Base-by-base conservation (phyloP, 2,888 invertebrate genomes). In the Apomyelois bistriatella region DNA sequence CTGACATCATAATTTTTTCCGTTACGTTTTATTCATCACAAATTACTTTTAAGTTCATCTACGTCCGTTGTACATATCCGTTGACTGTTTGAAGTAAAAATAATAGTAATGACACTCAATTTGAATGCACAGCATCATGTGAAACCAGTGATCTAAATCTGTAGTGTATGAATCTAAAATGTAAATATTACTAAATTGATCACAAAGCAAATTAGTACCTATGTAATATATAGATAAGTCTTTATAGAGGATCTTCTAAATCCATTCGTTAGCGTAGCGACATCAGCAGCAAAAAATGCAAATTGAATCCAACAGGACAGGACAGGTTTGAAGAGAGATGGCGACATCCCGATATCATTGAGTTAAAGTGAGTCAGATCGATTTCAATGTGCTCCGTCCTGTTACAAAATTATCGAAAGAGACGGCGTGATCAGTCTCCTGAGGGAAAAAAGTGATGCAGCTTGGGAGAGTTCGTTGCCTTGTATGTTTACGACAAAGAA, bases 361-460 rank as follows among this genome's bases (percentile, higher is more conserved):
- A 71, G 85, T 72, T 76, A 66, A 74, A 78, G 82, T 77, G 86
- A 81, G 86, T 87, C 81, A 76, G 82, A 82, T 83, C 76, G 81
- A 84, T 80, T 81, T 72, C 68, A 74, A 61, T 35, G 61, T 68
- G 68, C 63, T 70, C 75, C 68, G 72, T 74, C 74, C 77, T 74
- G 73, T 73, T 72, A 74, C 73, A 65, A 77, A 81, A 80, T 74
- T 71, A 65, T 58, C 68, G 70, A 79, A 62, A 62, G 78, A 74
- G 85, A 85, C 64, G 60, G 70, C 65, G 58, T 58, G 71, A 80
- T 64, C 50, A 48, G 55, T 55, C 59, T 68, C 68, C 69, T 68
- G 54, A 49, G 66, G 75, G 74, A 71, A 68, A 72, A 79, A 67
- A 69, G 70, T 67, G 74, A 73, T 53, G 62, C 62, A 70, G 70